These are phyloP conservation scores for Carabus problematicus DNA, from an alignment of 2,888 invertebrate species.

Conservation along the genomic window DNA sequence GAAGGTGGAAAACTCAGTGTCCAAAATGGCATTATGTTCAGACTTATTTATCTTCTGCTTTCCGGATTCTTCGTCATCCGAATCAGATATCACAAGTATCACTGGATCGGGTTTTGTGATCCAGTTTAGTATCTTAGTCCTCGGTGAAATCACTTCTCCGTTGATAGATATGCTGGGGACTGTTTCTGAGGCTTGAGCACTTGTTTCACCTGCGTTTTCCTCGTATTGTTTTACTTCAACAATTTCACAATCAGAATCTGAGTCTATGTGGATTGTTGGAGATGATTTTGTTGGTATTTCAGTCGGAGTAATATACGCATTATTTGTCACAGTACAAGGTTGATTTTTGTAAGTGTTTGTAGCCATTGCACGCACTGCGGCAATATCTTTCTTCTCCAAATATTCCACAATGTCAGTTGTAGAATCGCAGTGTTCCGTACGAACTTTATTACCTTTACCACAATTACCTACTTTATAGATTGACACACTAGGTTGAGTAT, in stretches of 20 bases:
- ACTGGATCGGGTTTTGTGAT: slow-evolving; percentile 17
- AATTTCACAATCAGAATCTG: slow-evolving; percentile 40
- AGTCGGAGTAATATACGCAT: neutral
- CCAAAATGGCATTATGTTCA: neutral
- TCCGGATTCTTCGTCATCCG: slow-evolving; percentile 18
- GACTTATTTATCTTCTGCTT: neutral
- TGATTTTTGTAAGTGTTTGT: no score
- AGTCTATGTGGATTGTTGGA: slow-evolving; percentile 15
- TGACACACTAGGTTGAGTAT: slow-evolving; percentile 12
- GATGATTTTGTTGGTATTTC: neutral
- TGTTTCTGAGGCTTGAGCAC: neutral
- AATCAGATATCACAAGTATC: slow-evolving; percentile 34
- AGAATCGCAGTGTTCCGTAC: slow-evolving; percentile 40
- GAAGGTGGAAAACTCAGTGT: neutral
- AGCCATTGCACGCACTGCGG: no score
- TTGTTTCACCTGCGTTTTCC: neutral
- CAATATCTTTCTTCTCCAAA: slow-evolving; percentile 24
- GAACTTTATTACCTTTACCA: slow-evolving; percentile 19
- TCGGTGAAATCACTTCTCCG: slow-evolving; percentile 17
- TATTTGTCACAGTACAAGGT: no score
- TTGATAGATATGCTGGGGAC: slow-evolving; percentile 13
- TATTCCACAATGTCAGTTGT: slow-evolving; percentile 37
- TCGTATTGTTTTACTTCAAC: slow-evolving; percentile 12
- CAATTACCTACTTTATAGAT: slow-evolving; percentile 16
- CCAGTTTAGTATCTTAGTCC: slow-evolving; percentile 28